Evolutionary conservation across 2,797 vertebrate species (phyloP).

Genomic region (Pseudocheirus occidentalis): DNA sequence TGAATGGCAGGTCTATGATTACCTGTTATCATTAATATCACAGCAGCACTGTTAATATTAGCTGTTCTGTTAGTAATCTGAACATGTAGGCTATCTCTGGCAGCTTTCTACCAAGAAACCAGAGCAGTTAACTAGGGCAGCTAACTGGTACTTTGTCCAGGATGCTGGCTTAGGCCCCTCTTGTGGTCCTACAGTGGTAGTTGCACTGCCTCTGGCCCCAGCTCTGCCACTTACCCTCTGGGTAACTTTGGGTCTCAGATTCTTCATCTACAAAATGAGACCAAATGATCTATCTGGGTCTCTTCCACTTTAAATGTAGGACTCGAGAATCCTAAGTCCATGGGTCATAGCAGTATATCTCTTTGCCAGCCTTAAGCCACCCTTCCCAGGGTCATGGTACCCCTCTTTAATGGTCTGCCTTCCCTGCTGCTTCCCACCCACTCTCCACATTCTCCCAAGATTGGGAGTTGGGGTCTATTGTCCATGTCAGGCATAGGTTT

Average conservation of each 20-base stretch:
- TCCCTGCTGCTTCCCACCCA: neutral
- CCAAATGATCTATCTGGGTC: neutral
- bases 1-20: conserved; percentile 2
- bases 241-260: neutral
- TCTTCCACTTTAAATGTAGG: neutral
- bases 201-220: neutral
- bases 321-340: neutral
- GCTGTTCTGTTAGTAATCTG: neutral
- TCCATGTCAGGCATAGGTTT: neutral
- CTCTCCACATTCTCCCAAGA: neutral
- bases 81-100: neutral
- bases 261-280: neutral
- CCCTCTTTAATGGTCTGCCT: neutral
- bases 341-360: too few relatives aligned
- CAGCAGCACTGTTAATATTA: neutral
- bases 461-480: neutral
- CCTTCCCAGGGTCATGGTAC: neutral
- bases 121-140: neutral
- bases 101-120: neutral
- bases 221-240: neutral
- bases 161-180: neutral
- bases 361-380: too few relatives aligned
- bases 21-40: neutral
- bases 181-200: neutral
- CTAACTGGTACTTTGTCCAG: neutral